Evolutionary conservation across 1,140 invertebrate species (phyloP).

Genomic region (Leptinotarsa undecemlineata): DNA sequence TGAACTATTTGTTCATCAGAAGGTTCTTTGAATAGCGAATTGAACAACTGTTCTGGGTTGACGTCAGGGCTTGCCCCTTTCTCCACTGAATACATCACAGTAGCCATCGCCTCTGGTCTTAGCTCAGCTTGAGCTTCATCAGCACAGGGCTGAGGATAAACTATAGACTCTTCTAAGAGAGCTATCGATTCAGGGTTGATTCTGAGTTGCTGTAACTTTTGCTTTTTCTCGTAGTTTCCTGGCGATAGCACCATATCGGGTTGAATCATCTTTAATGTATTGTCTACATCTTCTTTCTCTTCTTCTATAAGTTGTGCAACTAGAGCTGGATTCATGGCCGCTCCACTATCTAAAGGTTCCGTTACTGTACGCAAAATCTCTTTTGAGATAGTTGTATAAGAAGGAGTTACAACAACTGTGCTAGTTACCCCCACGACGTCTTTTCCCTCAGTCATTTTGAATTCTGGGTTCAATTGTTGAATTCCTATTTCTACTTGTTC

Average conservation of each 20-base stretch:
- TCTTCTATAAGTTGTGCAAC: conserved; percentile 38
- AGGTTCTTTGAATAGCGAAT: conserved; percentile 43
- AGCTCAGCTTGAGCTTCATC: conserved; percentile 42
- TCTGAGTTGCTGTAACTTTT: conserved; percentile 37
- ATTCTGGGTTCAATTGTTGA: conserved; percentile 33
- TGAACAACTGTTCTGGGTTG: conserved; percentile 41
- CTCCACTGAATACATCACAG: conserved; percentile 45
- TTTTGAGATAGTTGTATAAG: conserved; percentile 32
- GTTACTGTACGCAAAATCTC: conserved; percentile 30
- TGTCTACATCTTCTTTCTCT: conserved; percentile 45
- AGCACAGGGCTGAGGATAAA: conserved; percentile 36
- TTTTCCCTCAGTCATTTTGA: conserved; percentile 21
- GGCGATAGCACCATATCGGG: conserved; percentile 34
- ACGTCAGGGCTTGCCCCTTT: conserved; percentile 36
- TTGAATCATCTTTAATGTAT: conserved; percentile 40
- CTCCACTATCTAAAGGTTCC: conserved; percentile 12
- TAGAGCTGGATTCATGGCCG: conserved; percentile 24
- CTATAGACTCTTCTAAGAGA: conserved; percentile 38
- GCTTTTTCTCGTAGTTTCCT: conserved; percentile 36
- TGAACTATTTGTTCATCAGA: conserved; percentile 29
- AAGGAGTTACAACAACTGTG: conserved; percentile 33
- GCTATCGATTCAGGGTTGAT: conserved; percentile 39
- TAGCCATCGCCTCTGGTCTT: conserved; percentile 43
- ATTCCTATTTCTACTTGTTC: conserved; percentile 29
- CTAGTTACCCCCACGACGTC: conserved; percentile 32